A percentile compares a stretch with the other conserved stretches of the same genome.
Evolutionary conservation across 2,113 vertebrate genomes (phyloP).

Genomic region (Mormyrus lacerda): DNA sequence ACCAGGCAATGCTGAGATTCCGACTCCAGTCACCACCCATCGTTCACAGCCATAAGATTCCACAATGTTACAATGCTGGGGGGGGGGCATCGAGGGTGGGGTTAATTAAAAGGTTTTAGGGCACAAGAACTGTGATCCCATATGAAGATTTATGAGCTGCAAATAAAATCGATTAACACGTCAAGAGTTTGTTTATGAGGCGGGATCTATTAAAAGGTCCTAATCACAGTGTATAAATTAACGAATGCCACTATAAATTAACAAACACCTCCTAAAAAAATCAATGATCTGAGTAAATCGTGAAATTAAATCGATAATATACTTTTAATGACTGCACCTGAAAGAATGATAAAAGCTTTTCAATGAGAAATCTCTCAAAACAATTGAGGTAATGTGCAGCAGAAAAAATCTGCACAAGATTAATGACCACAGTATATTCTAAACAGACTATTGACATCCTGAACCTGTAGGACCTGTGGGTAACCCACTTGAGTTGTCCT

Average conservation of each 20-base stretch:
- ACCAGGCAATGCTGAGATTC: slow-evolving; percentile 6
- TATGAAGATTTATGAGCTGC: slow-evolving; percentile 5
- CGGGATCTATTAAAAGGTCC: slow-evolving; percentile 47
- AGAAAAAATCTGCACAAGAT: slow-evolving; percentile 49
- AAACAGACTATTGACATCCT: slow-evolving; percentile 57
- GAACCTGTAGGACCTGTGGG: slow-evolving; percentile 58
- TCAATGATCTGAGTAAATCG: slow-evolving; percentile 55
- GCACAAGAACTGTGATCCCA: neutral
- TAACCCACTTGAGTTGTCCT: slow-evolving; percentile 58
- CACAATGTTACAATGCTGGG: neutral
- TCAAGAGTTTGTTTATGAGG: slow-evolving; percentile 33
- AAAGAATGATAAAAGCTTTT: slow-evolving; percentile 60
- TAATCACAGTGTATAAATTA: slow-evolving; percentile 53
- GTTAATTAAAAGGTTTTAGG: slow-evolving; percentile 3
- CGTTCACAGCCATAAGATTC: neutral
- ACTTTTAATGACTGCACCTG: slow-evolving; percentile 55
- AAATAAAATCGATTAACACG: slow-evolving; percentile 3
- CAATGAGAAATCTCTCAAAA: slow-evolving; percentile 43
- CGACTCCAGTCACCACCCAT: neutral
- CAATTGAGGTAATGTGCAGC: slow-evolving; percentile 59
- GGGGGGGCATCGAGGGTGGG: neutral
- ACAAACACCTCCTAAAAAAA: slow-evolving; percentile 52
- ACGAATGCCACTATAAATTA: slow-evolving; percentile 54
- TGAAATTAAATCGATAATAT: slow-evolving; percentile 65
- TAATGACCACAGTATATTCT: slow-evolving; percentile 61